phyloP scores from a whole-genome alignment of 2,113 vertebrate genomes.

The Cyanistes caeruleus region DNA sequence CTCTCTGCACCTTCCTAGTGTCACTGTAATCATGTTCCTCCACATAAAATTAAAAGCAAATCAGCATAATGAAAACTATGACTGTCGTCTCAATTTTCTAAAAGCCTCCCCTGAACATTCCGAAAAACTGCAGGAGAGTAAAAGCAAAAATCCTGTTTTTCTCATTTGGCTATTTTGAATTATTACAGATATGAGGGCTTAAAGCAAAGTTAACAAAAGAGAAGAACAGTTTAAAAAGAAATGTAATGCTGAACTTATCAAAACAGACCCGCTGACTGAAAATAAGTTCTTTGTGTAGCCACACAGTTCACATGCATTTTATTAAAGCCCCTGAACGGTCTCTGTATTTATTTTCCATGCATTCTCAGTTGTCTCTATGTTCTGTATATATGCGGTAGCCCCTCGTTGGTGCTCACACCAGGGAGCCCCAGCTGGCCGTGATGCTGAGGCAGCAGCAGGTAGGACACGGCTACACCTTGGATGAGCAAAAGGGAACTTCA shows the following conservation, averaged over 20 bases:
- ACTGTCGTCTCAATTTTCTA: background rate
- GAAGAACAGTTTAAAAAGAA: background rate
- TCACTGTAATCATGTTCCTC: background rate
- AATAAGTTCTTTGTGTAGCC: background rate
- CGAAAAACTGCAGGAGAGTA: background rate
- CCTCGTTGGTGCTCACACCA: rapidly evolving
- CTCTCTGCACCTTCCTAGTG: background rate
- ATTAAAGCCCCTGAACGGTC: background rate
- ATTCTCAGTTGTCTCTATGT: background rate
- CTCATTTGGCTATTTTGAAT: background rate
- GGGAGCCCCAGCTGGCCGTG: rapidly evolving
- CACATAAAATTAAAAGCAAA: background rate
- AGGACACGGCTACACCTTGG: rapidly evolving
- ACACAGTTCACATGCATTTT: background rate
- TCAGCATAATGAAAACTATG: background rate
- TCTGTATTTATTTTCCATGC: background rate
- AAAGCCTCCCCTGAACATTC: background rate
- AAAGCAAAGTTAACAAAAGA: background rate
- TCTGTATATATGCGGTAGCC: background rate
- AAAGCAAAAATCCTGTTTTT: background rate
- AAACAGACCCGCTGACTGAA: background rate
- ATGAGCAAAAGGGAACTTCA: background rate
- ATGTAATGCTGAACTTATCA: background rate
- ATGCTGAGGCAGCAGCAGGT: background rate
- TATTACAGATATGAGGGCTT: background rate